Evolutionary conservation across 1,140 invertebrate genomes (phyloP).

Genomic region (Drosophila truncata): DNA sequence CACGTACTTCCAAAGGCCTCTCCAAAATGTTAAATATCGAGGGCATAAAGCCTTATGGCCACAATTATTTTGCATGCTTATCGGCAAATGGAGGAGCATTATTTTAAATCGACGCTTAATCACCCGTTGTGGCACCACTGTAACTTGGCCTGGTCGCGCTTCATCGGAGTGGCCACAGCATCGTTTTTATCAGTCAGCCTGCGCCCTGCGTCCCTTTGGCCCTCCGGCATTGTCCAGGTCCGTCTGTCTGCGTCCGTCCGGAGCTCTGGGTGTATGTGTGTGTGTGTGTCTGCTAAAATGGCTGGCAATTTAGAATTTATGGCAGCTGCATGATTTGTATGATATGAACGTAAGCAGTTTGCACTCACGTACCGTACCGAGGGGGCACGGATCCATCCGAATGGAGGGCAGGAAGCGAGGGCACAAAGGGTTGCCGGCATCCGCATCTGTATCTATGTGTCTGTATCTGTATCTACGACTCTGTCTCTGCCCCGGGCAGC

Average conservation of each 20-base stretch:
- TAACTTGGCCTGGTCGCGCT: slow-evolving; percentile 19
- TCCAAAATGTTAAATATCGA: not conserved
- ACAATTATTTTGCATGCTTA: slow-evolving; percentile 30
- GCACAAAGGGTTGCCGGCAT: slow-evolving; percentile 52
- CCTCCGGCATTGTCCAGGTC: slow-evolving; percentile 45
- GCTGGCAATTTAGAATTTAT: slow-evolving; percentile 84
- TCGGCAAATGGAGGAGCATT: slow-evolving; percentile 17
- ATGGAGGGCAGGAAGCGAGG: slow-evolving; percentile 27
- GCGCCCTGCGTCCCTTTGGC: slow-evolving; percentile 36
- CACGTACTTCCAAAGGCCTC: not conserved
- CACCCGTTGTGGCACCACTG: slow-evolving; percentile 29
- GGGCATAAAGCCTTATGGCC: slow-evolving; percentile 1
- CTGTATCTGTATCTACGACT: slow-evolving; percentile 7
- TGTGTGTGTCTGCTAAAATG: slow-evolving; percentile 65
- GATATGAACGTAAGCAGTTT: slow-evolving; percentile 82
- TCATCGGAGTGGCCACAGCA: slow-evolving; percentile 40
- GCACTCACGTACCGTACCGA: slow-evolving; percentile 74
- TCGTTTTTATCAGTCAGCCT: slow-evolving; percentile 78
- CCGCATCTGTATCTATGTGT: slow-evolving; percentile 39
- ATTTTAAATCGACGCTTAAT: slow-evolving; percentile 35
- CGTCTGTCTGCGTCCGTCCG: slow-evolving; percentile 11
- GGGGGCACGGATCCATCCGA: slow-evolving; percentile 33
- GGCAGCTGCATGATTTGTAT: slow-evolving; percentile 83
- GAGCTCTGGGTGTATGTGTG: slow-evolving; percentile 9
- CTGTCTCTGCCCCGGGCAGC: slow-evolving; percentile 16